Conservation (phyloP, 1,140 invertebrate species). For the Mizuhopecten yessoensis region DNA sequence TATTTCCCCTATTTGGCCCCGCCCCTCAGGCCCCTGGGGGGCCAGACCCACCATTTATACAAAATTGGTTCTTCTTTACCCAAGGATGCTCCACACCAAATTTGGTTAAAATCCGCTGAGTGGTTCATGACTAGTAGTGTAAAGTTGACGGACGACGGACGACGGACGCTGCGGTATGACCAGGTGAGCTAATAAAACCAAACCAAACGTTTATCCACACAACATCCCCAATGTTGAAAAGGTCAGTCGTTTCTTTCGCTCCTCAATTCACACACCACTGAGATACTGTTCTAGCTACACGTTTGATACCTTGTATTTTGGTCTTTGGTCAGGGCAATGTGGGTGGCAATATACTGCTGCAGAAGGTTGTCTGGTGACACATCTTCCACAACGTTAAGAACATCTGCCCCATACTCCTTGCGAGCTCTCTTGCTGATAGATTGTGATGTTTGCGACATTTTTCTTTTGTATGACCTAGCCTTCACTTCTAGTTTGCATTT, state of each 20-base stretch:
- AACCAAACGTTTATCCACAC: constrained; percentile 46
- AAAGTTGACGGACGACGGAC: no score
- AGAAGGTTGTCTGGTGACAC: neutral
- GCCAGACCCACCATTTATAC: no score
- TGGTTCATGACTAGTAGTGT: no score
- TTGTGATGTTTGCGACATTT: neutral
- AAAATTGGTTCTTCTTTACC: no score
- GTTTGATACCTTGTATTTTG: constrained; percentile 31
- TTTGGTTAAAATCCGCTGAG: no score
- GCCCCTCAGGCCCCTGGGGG: no score
- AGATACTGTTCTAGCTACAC: neutral
- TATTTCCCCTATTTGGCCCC: no score
- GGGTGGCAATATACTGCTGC: neutral
- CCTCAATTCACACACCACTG: neutral
- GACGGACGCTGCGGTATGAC: no score
- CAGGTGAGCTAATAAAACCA: no score
- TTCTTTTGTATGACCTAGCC: neutral
- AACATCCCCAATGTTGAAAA: constrained; percentile 48
- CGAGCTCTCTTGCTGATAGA: constrained; percentile 32
- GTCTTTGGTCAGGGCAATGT: neutral
- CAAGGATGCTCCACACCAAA: no score
- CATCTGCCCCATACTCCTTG: constrained; percentile 35
- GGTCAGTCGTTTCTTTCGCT: constrained; percentile 48
- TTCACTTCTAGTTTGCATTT: constrained; percentile 23
- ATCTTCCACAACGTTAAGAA: constrained; percentile 44